A percentile compares a stretch with the other conserved stretches of the same genome.
Evolutionary conservation across 2,797 vertebrate genomes (phyloP).

Genomic region (Syndactyla subalaris): DNA sequence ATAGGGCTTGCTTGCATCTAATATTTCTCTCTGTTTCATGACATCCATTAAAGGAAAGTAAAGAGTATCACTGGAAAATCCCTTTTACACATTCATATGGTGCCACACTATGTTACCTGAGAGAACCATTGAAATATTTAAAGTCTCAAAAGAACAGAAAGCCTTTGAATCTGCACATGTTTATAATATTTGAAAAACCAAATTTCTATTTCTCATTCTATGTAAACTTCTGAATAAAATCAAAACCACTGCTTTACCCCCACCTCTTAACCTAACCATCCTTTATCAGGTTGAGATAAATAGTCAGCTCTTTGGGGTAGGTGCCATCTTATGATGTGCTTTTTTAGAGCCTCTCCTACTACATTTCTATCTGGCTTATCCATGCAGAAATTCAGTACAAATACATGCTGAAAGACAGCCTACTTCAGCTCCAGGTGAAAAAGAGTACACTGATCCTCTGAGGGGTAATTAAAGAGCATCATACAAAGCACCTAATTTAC

Average conservation of each 20-base stretch:
- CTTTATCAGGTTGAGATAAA: not conserved
- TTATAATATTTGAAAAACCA: not conserved
- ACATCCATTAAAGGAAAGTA: not conserved
- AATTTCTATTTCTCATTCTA: not conserved
- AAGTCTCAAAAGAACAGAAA: not conserved
- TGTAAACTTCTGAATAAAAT: not conserved
- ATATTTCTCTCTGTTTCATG: not conserved
- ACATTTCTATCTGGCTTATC: not conserved
- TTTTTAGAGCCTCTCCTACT: not conserved
- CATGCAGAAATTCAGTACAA: not conserved
- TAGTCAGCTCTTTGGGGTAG: not conserved
- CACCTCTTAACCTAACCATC: not conserved
- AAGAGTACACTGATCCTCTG: not conserved
- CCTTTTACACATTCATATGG: not conserved
- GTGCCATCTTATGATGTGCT: not conserved
- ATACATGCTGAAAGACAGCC: not conserved
- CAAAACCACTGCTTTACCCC: not conserved
- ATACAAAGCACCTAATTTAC: not conserved
- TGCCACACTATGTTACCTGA: not conserved
- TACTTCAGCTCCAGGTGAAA: not conserved
- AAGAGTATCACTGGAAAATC: not conserved
- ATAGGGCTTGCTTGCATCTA: slow-evolving; percentile 20
- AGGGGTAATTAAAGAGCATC: not conserved
- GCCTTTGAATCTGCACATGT: not conserved
- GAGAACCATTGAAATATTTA: not conserved